Evolutionary conservation across 2,113 vertebrate genomes (phyloP), one percentile per base, ranked within the genome.

Genomic region (Chitala chitala): DNA sequence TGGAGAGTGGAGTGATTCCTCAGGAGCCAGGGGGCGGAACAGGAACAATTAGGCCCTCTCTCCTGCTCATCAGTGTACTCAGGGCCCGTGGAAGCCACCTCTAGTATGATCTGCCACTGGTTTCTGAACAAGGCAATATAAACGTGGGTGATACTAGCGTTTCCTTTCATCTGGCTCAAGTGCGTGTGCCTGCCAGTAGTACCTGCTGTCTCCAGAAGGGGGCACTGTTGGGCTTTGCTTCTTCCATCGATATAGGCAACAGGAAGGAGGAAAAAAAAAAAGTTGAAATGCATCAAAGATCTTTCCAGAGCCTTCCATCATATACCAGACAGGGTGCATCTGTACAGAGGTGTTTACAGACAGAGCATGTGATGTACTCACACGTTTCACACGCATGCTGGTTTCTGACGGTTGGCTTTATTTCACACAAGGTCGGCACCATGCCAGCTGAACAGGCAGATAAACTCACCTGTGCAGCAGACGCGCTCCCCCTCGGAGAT

Each of bases 171-270:
- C 20, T 26, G n/a, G 26, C 15, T 26, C 22, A 7, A 38, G 64
- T 24, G 20, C n/a, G 69, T 63, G 38, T 63, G 9, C 31, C 7
- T 20, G 13, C 31, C 8, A 2, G 29, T 42, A 44, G 42, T 51
- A 24, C n/a, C 17, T 26, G 12, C n/a, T 46, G 20, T 3, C 29
- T 24, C 58, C 72, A 73, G 56, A 51, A 73, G 72, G 58, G 56
- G 72, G 72, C 72, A 51, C 44, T 73, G 72, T 73, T 73, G 58
- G 29, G 29, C 44, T 64, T 73, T 64, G 31, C 42, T 36, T 73
- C 56, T 13, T 2, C 20, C 2, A 12, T 20, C 29, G 31, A 50
- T 9, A 12, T 10, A 38, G 4, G 29, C 29, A 61, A 50, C 26
- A 22, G 33, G 12, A 5, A 26, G n/a, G 64, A 33, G 33, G 7